Evolutionary conservation across 2,113 vertebrate species (phyloP).

Genomic region (Todiramphus chloris): DNA sequence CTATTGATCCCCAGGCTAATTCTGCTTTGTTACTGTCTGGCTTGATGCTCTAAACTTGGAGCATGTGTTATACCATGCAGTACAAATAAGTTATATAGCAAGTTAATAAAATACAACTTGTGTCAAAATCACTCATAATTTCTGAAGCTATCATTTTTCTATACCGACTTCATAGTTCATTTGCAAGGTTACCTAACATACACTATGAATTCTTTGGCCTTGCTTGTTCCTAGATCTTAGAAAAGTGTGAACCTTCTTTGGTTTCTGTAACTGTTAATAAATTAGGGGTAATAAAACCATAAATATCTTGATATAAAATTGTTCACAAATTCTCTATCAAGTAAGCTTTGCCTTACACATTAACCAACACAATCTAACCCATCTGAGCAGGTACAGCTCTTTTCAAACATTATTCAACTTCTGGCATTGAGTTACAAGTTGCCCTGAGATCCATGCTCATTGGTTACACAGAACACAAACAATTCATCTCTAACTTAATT

Average conservation of each 20-base stretch:
- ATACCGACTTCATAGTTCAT: neutral
- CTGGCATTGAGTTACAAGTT: neutral
- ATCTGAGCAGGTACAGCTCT: neutral
- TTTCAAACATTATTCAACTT: neutral
- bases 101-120: neutral
- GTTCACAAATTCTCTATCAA: neutral
- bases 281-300: neutral
- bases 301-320: neutral
- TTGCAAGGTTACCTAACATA: neutral
- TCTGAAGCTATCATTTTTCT: neutral
- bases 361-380: neutral
- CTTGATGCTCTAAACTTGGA: neutral
- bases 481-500: neutral
- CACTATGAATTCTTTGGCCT: neutral
- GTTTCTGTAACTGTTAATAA: neutral
- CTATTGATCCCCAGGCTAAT: neutral
- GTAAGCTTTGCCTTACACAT: neutral
- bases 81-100: neutral
- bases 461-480: neutral
- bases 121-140: neutral
- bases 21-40: fast-evolving
- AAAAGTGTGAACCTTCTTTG: neutral
- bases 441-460: neutral
- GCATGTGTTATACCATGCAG: neutral
- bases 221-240: neutral